A percentile compares a stretch with the other conserved stretches of the same genome.
Evolutionary conservation across 2,888 invertebrate genomes (phyloP).

Genomic region (Cosmia pyralina): DNA sequence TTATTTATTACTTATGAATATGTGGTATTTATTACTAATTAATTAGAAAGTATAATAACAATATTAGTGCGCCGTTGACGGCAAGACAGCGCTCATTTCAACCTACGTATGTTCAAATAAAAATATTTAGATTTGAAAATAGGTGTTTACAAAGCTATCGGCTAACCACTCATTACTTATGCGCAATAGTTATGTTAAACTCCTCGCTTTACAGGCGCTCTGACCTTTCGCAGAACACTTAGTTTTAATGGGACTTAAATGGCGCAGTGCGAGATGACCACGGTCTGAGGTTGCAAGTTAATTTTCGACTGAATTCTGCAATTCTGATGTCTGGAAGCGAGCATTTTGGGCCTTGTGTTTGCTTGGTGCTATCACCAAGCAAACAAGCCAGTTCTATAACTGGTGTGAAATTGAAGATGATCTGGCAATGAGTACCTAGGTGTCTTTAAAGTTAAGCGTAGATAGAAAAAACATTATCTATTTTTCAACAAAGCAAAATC

Average conservation of each 20-base stretch:
- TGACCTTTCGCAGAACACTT: conserved; percentile 44
- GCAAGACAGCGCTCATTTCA: no score
- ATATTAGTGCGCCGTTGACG: no score
- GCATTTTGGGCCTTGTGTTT: not conserved
- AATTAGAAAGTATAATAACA: no score
- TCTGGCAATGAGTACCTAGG: not conserved
- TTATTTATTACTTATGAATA: no score
- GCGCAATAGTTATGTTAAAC: conserved; percentile 39
- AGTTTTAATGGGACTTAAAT: conserved; percentile 41
- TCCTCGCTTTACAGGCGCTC: conserved; percentile 13
- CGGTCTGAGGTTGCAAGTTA: conserved; percentile 15
- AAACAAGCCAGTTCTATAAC: no score
- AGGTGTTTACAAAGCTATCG: conserved; percentile 37
- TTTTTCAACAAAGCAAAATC: not conserved
- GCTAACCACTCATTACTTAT: conserved; percentile 42
- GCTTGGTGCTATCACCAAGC: no score
- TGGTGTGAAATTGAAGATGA: not conserved
- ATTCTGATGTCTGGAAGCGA: not conserved
- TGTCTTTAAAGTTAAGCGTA: not conserved
- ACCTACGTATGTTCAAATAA: no score
- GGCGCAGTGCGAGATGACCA: conserved; percentile 33
- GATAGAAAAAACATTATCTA: no score
- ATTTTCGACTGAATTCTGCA: conserved; percentile 14
- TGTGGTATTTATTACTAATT: no score
- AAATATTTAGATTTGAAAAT: not conserved